Evolutionary conservation across 2,888 invertebrate species (phyloP), one percentile per base, ranked within the genome.

Genomic region (Aphrophora alni): DNA sequence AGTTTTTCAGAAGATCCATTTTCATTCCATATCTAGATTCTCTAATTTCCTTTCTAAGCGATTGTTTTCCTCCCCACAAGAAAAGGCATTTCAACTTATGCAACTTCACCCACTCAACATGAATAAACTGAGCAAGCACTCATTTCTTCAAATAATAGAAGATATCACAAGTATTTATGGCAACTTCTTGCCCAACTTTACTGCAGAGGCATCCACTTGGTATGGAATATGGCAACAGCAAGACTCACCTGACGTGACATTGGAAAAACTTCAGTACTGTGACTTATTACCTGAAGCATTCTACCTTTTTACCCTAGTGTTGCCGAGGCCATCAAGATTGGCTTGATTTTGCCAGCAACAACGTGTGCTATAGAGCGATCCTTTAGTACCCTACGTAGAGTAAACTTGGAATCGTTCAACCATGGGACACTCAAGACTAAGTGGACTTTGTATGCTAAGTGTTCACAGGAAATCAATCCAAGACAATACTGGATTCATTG

Each of bases 1-100:
- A 71, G 5, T 71, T 24, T 71, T 71, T 71, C 12, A 1, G 71
- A 7, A 1, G 71, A 24, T 71, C 71, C 5, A 24, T 71, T 24
- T 25, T 71, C 26, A 71, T 71, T 71, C 71, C 71, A 7, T 71
- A 71, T 12, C 26, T 71, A 24, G 71, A n/a, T 24, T 71, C 71
- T 12, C 12, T 71, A 3, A 71, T 71, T 24, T 71, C 71, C 5
- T 71, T 24, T 71, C 21, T 71, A 3, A 71, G 17, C 5, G 71
- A n/a, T 12, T 24, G 71, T 4, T 71, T 24, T 71, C 71, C 5
- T 24, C 71, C 21, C 27, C 5, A 24, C 71, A 71, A 71, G 71
- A 71, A n/a, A 71, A 71, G 27, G 3, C 21, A 3, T 71, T 71
- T 2, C 71, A n/a, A 4, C 21, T 71, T 27, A 71, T 71, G 71